These are phyloP conservation scores for Pogona vitticeps DNA, from an alignment of 2,113 vertebrate genomes.

Conservation along the genomic window DNA sequence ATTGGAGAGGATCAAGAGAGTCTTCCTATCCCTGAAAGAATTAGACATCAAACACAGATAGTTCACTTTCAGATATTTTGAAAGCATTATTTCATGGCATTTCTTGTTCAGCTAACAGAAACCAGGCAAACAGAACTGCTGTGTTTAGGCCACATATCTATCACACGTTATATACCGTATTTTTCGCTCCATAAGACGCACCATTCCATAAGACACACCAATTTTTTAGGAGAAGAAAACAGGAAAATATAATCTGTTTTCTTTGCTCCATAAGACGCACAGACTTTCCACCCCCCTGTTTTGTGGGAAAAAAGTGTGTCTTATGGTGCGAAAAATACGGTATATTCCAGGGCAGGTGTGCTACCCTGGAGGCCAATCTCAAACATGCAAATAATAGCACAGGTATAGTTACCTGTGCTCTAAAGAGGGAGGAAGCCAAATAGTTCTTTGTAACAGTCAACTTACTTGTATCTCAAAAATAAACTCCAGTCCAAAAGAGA, in stretches of 20 bases:
- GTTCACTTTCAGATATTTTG: background rate
- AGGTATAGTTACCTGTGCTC: background rate
- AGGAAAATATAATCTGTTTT: no score
- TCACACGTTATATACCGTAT: background rate
- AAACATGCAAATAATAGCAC: background rate
- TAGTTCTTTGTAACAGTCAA: background rate
- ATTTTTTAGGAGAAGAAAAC: no score
- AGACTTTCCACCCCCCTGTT: no score
- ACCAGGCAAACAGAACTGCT: background rate
- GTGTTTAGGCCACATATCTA: no score
- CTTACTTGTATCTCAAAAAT: background rate
- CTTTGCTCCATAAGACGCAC: no score
- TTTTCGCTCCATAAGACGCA: no score
- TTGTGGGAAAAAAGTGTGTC: no score
- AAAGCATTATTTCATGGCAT: background rate
- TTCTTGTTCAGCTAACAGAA: background rate
- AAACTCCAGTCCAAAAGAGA: background rate
- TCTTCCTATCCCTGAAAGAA: background rate
- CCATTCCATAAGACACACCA: no score
- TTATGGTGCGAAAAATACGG: no score
- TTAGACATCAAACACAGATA: background rate
- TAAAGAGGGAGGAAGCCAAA: background rate
- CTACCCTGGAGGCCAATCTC: no score
- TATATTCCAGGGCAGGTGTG: no score
- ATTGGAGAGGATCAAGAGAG: background rate